Conservation (phyloP, 37 sponge, comb jelly and placozoan genomes). For the Aplysina aerophoba region DNA sequence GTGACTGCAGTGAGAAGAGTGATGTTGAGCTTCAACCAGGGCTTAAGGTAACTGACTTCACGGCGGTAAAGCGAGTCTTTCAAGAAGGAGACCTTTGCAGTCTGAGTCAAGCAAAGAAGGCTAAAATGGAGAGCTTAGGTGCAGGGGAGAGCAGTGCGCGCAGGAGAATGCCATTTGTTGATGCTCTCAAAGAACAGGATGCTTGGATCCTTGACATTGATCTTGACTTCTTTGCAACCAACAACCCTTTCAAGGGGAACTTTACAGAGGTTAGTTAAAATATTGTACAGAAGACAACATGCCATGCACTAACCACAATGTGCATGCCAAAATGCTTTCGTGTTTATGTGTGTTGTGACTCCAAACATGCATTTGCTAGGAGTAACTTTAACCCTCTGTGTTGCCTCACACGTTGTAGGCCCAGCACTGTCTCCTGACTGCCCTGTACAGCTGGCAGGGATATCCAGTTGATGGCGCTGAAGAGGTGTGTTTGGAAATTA, state of each 20-base stretch:
- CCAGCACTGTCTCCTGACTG: no score
- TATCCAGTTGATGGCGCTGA: no score
- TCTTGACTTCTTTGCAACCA: constrained; percentile 89
- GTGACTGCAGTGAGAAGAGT: not conserved
- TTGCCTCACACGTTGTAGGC: no score
- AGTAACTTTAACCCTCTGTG: no score
- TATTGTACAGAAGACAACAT: no score
- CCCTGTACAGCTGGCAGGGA: no score
- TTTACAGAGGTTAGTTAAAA: constrained; percentile 47
- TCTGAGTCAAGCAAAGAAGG: not conserved
- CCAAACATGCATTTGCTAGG: no score
- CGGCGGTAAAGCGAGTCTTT: not conserved
- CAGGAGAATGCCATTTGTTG: not conserved
- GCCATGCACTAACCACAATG: no score
- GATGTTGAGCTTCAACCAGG: not conserved
- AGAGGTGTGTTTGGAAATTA: no score
- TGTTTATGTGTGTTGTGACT: no score
- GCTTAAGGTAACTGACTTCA: not conserved
- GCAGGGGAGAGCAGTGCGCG: no score
- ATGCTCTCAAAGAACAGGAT: not conserved
- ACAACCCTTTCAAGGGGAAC: constrained; percentile 62
- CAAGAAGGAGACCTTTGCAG: not conserved
- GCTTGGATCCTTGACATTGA: constrained; percentile 83
- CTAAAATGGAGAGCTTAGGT: not conserved
- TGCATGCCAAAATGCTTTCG: no score